Base-by-base conservation (phyloP, 2,797 vertebrate genomes). In the Bradypodion ventrale region DNA sequence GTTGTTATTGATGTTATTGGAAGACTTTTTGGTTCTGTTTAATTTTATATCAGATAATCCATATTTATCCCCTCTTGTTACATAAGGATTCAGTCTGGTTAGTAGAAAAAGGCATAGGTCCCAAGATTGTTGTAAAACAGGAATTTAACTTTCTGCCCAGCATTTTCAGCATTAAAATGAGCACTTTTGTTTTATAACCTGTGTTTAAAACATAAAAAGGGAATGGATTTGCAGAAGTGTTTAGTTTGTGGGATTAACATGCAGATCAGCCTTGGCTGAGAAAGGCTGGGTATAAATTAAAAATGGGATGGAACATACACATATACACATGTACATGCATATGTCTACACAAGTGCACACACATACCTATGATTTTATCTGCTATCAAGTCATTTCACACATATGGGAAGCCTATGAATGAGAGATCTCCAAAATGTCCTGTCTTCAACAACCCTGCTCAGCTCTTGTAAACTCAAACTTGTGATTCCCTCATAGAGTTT, bases 1-100 rank as follows among this genome's bases (percentile, higher is more conserved):
- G 89, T 82, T 92, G 62, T 32, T 80, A 82, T 75, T 4, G 3
- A 76, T 27, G 75, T 87, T 59, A 44, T 78, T 72, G 72, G 59
- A 79, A 89, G 37, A 80, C n/a, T 44, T 56, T 59, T 86, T 49
- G 70, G 65, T 29, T 89, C 63, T 66, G 10, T 83, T 76, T 84
- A 85, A 80, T 68, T 91, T 86, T 82, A 52, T 80, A 73, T 69
- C 83, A 86, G 89, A 82, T 82, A 87, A 65, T 40, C 23, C 46
- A 66, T 56, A 56, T 92, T 87, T 78, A 89, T 83, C 42, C 52
- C 52, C 52, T 29, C 32, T 27, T 42, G 37, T 15, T 44, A 21
- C n/a, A 74, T 66, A 12, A 35, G 73, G 25, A 25, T 27, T 52
- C 44, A n/a, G 32, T 63, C 9, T 46, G 35, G 44, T 5, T 16